Evolutionary conservation across 2,888 invertebrate species (phyloP), one percentile per base, ranked within the genome.

Genomic region (Kuschelorhynchus macadamiae): DNA sequence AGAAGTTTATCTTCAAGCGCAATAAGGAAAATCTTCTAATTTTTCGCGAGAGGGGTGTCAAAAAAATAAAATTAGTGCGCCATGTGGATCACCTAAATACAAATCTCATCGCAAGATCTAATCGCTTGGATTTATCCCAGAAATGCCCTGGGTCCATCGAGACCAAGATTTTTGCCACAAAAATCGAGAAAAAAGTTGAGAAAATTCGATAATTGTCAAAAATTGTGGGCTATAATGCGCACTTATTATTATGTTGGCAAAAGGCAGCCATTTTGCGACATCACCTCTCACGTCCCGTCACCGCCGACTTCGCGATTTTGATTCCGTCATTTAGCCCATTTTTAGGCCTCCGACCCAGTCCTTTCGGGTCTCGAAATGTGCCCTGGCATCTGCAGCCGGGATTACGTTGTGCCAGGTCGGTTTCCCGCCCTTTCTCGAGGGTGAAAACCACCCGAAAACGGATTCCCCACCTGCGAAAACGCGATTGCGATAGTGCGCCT

Each of bases 261-360:
- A 77, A 75, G 76, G 81, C 80, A 77, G 81, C 82, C 82, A 82
- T 82, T 81, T 82, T 82, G 80, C 78, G 73, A 72, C 72, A 73
- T 74, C 75, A 47, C 79, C 78, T 74, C 78, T 75, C 75, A 72
- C 76, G 74, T 77, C 78, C 12, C 56, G 30, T 57, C 75, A 67
- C 76, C 78, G 75, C 79, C 81, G 82, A 82, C 82, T 80, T 81
- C 76, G 73, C 53, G 69, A 62, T 63, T 62, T 81, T 80, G 71
- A 50, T 49, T 53, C 52, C 42, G 62, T 39, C 65, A 75, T 81
- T 80, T 80, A 72, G 55, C 41, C 20, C 46, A 56, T 73, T 79
- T 79, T 61, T 60, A 50, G 36, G 21, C 14, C 32, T 67, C 75
- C 78, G 76, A 74, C 72, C 47, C 72, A 71, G 46, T 74, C 73